Evolutionary conservation across 2,888 invertebrate genomes (phyloP).

Genomic region (Zonitis immaculata): DNA sequence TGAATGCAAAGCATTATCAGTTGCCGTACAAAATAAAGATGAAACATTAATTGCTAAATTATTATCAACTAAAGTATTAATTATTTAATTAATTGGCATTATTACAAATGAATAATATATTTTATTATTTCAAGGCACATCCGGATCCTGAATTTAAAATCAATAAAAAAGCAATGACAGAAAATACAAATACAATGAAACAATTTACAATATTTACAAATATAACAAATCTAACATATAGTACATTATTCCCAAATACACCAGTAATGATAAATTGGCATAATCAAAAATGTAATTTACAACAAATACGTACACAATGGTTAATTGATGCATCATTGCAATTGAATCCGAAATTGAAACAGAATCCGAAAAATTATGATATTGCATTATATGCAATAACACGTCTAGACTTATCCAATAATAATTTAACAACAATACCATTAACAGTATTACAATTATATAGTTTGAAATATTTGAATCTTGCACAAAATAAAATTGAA

Average conservation of each 20-base stretch:
- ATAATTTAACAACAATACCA: constrained; percentile 76
- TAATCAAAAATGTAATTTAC: constrained; percentile 66
- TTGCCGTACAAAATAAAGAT: constrained; percentile 70
- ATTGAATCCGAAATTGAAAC: constrained; percentile 76
- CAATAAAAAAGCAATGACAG: constrained; percentile 79
- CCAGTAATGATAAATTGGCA: constrained; percentile 94
- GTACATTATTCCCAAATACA: constrained; percentile 74
- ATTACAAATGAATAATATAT: constrained; percentile 11
- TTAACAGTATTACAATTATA: constrained; percentile 76
- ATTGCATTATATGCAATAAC: constrained; percentile 88
- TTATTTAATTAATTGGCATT: not conserved
- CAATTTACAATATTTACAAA: constrained; percentile 54
- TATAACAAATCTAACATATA: constrained; percentile 64
- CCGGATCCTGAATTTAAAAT: constrained; percentile 91
- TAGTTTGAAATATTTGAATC: constrained; percentile 77
- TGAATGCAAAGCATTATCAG: constrained; percentile 72
- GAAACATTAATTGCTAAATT: constrained; percentile 73
- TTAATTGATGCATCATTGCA: constrained; percentile 76
- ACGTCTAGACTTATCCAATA: constrained; percentile 87
- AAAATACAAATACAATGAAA: constrained; percentile 54
- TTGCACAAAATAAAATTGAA: constrained; percentile 85
- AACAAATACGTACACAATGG: constrained; percentile 76
- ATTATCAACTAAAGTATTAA: constrained; percentile 69
- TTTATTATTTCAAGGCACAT: constrained; percentile 70
- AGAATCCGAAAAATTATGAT: constrained; percentile 61